phyloP scores from a whole-genome alignment of 2,888 invertebrate species.

The Zaprionus bogoriensis region DNA sequence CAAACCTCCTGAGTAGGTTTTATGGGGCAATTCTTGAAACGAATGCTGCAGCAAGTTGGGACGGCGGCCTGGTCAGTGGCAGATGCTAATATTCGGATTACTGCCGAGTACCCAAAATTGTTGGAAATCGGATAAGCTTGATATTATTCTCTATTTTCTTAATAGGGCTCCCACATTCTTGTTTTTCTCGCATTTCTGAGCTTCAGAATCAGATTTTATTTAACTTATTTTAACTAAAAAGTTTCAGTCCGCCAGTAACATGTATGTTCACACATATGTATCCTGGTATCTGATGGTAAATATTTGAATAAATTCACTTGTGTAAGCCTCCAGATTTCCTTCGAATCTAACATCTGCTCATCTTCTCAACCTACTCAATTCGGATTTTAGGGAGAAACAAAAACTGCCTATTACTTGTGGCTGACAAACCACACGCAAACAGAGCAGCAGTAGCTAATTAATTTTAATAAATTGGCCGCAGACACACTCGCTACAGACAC shows the following conservation, averaged over 20 bases:
- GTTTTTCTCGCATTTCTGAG: no score
- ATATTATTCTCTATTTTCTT: neutral
- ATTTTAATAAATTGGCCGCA: slow-evolving; percentile 78
- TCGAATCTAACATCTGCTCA: slow-evolving; percentile 15
- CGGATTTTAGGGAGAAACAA: slow-evolving; percentile 4
- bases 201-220: no score
- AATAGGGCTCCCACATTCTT: no score
- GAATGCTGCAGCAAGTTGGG: slow-evolving; percentile 47
- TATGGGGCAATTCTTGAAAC: slow-evolving; percentile 69
- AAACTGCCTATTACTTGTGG: slow-evolving; percentile 51
- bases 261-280: neutral
- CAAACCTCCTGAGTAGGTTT: slow-evolving; percentile 51
- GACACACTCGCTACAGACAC: slow-evolving; percentile 31
- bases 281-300: neutral
- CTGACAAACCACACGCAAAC: slow-evolving; percentile 64
- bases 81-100: slow-evolving; percentile 8
- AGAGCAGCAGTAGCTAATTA: slow-evolving; percentile 66
- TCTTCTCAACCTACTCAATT: slow-evolving; percentile 4
- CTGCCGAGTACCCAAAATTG: neutral
- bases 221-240: no score
- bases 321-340: neutral
- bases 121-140: neutral
- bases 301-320: neutral
- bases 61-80: slow-evolving; percentile 14
- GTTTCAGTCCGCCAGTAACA: no score